Base-by-base conservation (phyloP, 2,113 vertebrate species). In the Pterocles burchelli region DNA sequence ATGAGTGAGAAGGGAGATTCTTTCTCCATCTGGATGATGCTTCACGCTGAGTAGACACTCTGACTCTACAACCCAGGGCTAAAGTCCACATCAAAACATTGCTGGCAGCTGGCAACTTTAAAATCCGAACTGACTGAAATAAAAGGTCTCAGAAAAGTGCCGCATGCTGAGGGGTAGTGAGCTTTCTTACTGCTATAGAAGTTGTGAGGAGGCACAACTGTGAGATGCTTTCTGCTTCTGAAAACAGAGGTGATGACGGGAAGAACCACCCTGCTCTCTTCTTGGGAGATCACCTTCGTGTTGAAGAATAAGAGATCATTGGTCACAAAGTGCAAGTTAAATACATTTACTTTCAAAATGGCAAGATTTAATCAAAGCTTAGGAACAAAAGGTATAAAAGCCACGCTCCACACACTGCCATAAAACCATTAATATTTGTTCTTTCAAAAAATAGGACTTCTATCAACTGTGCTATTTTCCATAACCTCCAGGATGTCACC, bases 101-200 rank as follows among this genome's bases (percentile, higher is more conserved):
- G 33, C n/a, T 55, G 33, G 21, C n/a, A 83, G 52, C 58, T 36
- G 38, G 45, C 13, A 78, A 59, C 59, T 71, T 72, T 7, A 45
- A 77, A 85, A 91, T 62, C 54, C 10, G 43, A 70, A 54, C 17
- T 48, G 20, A 55, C 46, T 0, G 0, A 51, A 89, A 38, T 29
- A 67, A 68, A 13, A 11, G 15, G 22, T 22, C 66, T 54, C 33
- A 79, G 24, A 52, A 41, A 75, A 76, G 41, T 4, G 43, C 31
- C 20, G 5, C 1, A 3, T 54, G 68, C 12, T 18, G 31, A 29
- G 20, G 31, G 21, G 10, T 31, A 62, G 75, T 1, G 3, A 1
- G 6, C 17, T 46, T 91, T 72, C 48, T 74, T 54, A 63, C 26
- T 71, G 41, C 63, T 65, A 6, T 6, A 59, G 24, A 84, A 63